These are phyloP conservation scores for Chrysodeixis includens DNA, from an alignment of 2,888 invertebrate species.

Conservation along the genomic window DNA sequence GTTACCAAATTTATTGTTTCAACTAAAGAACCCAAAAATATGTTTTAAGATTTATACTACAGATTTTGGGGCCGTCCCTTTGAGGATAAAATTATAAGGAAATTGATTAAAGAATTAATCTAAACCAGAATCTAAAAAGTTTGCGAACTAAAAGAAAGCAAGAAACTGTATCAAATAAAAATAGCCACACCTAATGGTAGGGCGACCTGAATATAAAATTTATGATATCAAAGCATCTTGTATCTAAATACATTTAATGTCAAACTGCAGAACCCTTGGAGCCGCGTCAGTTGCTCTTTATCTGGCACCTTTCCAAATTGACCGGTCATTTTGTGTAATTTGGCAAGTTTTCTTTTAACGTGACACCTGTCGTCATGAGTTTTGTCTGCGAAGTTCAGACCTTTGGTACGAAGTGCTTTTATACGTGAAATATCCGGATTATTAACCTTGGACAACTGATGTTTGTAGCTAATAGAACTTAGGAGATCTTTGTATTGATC, in stretches of 20 bases:
- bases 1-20: too few species aligned
- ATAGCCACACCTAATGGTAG: neutral
- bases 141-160: neutral
- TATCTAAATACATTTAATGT: constrained; percentile 8
- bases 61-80: neutral
- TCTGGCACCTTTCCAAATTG: constrained; percentile 78
- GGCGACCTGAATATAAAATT: constrained; percentile 3
- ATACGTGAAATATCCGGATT: constrained; percentile 7
- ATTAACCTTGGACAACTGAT: neutral
- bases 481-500: too few species aligned
- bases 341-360: constrained; percentile 77
- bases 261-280: constrained; percentile 31
- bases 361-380: constrained; percentile 80
- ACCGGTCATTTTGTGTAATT: constrained; percentile 77
- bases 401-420: constrained; percentile 24
- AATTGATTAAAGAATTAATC: too few species aligned
- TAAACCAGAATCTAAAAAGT: neutral
- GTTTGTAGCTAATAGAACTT: neutral
- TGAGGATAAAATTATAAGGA: neutral
- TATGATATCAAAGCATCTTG: constrained; percentile 5
- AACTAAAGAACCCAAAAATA: too few species aligned
- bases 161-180: neutral
- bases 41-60: too few species aligned
- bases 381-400: constrained; percentile 70
- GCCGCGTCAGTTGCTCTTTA: constrained; percentile 59